Conservation (phyloP, 1,140 invertebrate genomes). For the Phthorimaea operculella region DNA sequence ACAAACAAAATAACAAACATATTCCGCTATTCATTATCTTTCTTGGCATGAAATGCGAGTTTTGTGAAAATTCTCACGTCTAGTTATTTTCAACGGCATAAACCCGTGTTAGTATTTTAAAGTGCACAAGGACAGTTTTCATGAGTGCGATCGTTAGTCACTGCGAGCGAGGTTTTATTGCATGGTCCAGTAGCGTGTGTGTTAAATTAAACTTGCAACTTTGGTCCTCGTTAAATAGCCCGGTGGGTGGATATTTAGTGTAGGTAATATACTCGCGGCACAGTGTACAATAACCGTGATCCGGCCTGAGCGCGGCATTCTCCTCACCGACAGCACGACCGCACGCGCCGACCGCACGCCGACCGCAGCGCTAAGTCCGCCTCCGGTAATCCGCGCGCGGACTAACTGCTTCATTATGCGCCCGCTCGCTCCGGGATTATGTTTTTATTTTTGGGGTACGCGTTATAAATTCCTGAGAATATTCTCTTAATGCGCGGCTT, state of each 20-base stretch:
- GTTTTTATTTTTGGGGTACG: slow-evolving; percentile 37
- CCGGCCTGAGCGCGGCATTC: neutral
- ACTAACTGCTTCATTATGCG: slow-evolving; percentile 45
- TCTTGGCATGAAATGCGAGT: no score
- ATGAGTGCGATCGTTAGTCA: neutral
- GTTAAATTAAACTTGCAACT: neutral
- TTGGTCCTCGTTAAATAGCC: neutral
- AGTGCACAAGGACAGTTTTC: no score
- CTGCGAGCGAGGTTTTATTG: neutral
- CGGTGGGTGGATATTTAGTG: neutral
- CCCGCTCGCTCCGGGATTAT: slow-evolving; percentile 29
- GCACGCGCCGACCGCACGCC: neutral
- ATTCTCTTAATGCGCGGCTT: slow-evolving; percentile 30
- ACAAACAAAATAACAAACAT: no score
- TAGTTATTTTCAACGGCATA: no score
- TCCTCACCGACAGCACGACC: no score
- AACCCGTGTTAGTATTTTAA: no score
- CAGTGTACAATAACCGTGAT: neutral
- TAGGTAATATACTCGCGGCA: neutral
- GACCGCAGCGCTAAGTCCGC: neutral
- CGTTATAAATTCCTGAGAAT: slow-evolving; percentile 40
- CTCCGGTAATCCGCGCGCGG: slow-evolving; percentile 24
- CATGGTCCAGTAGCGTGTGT: neutral
- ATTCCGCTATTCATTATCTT: no score
- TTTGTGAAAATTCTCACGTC: no score